These are phyloP conservation scores for Mico argentatus DNA, from an alignment of 2,797 vertebrate genomes.

Conservation along the genomic window DNA sequence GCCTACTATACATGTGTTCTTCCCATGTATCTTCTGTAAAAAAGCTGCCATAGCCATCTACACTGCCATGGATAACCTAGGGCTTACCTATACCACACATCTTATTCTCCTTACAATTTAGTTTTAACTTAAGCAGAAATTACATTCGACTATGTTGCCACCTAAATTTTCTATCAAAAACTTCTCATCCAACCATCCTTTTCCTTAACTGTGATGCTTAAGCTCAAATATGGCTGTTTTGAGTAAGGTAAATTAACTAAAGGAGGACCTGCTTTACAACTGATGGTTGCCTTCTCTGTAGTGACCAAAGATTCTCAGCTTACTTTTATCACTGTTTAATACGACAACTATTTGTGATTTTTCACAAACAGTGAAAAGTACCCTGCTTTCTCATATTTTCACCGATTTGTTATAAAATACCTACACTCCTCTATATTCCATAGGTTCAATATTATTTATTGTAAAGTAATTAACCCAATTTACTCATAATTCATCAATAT, in stretches of 20 bases:
- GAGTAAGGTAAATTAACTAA: neutral
- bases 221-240: neutral
- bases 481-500: constrained; percentile 4
- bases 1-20: neutral
- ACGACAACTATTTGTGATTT: neutral
- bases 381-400: neutral
- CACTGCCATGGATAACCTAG: neutral
- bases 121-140: constrained; percentile 27
- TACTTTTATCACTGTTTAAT: neutral
- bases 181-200: neutral
- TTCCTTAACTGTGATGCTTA: neutral
- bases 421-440: neutral
- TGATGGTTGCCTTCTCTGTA: neutral
- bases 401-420: neutral
- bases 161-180: constrained; percentile 32
- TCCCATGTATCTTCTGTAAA: neutral
- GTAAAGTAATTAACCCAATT: constrained; percentile 22
- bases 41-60: neutral
- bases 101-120: neutral
- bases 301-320: neutral
- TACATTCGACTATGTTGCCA: neutral
- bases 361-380: neutral
- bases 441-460: neutral
- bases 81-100: neutral
- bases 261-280: neutral